These are phyloP conservation scores for Pempheris klunzingeri DNA, from an alignment of 2,797 vertebrate genomes.

Conservation along the genomic window DNA sequence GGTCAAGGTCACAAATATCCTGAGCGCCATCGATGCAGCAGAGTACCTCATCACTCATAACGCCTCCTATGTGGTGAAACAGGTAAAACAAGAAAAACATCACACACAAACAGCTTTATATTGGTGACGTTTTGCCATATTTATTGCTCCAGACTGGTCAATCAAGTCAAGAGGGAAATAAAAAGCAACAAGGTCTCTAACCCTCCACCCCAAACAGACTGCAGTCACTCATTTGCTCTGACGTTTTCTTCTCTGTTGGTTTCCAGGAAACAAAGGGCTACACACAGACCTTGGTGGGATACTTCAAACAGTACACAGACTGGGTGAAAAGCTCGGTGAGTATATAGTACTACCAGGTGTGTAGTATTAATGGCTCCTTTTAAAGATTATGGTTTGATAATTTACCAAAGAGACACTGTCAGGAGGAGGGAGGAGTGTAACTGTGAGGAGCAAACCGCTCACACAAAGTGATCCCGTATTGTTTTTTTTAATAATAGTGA, in stretches of 20 bases:
- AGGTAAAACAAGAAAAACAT: slow-evolving; percentile 58
- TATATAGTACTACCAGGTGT: slow-evolving; percentile 20
- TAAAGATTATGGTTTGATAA: neutral
- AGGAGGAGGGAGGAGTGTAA: neutral
- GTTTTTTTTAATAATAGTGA: neutral
- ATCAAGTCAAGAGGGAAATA: too few relatives aligned
- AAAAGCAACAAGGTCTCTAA: neutral
- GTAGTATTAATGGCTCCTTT: neutral
- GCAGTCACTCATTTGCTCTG: slow-evolving; percentile 9
- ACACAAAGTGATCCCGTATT: neutral
- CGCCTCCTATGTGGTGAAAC: slow-evolving; percentile 87
- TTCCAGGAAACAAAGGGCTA: slow-evolving; percentile 90
- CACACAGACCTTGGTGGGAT: slow-evolving; percentile 85
- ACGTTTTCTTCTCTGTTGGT: slow-evolving; percentile 26
- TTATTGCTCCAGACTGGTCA: neutral
- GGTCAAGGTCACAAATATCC: slow-evolving; percentile 88
- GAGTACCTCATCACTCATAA: slow-evolving; percentile 91
- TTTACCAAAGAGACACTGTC: neutral
- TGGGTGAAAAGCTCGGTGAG: slow-evolving; percentile 94
- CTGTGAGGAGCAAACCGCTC: neutral
- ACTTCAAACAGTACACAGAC: slow-evolving; percentile 90
- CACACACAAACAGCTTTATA: neutral
- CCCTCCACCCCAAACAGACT: neutral
- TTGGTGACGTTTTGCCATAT: neutral
- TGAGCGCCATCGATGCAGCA: slow-evolving; percentile 89